These are phyloP conservation scores for Leptopilina drosophilae DNA, from an alignment of 2,888 invertebrate genomes.

Conservation along the genomic window DNA sequence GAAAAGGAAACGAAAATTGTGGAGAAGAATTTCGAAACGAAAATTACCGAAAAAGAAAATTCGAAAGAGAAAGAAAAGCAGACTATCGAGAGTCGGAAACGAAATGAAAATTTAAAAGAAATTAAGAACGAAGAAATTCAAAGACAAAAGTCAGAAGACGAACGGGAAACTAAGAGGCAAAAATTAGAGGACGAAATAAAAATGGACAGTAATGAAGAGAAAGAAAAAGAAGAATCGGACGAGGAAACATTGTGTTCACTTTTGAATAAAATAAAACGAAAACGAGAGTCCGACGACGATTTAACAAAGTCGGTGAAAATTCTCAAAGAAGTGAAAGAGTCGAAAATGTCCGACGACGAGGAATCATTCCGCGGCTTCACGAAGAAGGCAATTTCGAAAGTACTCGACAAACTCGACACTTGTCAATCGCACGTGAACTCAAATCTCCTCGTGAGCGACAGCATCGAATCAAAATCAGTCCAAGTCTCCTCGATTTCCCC, in stretches of 20 bases:
- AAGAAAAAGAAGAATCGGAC: conserved; percentile 79
- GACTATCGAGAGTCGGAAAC: conserved; percentile 17
- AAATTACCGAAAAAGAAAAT: background rate
- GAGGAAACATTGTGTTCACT: conserved; percentile 82
- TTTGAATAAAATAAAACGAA: conserved; percentile 74
- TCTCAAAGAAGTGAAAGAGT: conserved; percentile 56
- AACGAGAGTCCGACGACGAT: conserved; percentile 56
- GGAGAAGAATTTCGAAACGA: background rate
- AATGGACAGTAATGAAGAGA: background rate
- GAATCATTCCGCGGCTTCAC: conserved; percentile 76
- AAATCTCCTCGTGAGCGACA: conserved; percentile 63
- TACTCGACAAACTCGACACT: conserved; percentile 63
- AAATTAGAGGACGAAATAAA: background rate
- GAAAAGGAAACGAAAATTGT: background rate
- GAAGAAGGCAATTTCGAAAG: conserved; percentile 71
- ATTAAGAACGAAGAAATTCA: conserved; percentile 28
- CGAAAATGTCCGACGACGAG: conserved; percentile 78
- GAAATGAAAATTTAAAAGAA: background rate
- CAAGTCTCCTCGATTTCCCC: background rate
- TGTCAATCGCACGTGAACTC: conserved; percentile 65
- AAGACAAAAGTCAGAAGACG: conserved; percentile 48
- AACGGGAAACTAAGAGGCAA: conserved; percentile 40
- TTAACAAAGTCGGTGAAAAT: conserved; percentile 22
- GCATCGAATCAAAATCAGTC: conserved; percentile 53
- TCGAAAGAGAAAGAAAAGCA: conserved; percentile 40